Evolutionary conservation across 2,888 invertebrate genomes (phyloP).

Genomic region (Gerris lacustris): DNA sequence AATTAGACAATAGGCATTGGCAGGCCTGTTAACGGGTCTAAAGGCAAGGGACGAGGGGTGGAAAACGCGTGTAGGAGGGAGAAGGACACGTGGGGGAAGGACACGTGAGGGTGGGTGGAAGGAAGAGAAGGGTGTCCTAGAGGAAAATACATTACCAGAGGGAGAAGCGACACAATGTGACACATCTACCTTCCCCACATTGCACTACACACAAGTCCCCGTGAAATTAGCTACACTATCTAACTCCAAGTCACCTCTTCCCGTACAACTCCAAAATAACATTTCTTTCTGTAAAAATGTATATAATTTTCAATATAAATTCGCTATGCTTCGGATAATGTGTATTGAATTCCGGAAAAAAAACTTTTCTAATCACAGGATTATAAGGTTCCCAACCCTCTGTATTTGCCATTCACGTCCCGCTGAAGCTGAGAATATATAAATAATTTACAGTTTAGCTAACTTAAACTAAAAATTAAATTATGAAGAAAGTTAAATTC

Average conservation of each 20-base stretch:
- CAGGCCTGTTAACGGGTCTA: background rate
- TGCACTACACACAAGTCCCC: background rate
- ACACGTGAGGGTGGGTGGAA: background rate
- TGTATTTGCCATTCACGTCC: no score
- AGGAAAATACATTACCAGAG: background rate
- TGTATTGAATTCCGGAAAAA: no score
- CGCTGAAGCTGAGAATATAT: no score
- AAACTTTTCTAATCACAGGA: no score
- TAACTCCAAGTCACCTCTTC: background rate
- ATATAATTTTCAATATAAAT: no score
- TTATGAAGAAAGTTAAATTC: no score
- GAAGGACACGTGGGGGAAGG: background rate
- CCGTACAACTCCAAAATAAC: no score
- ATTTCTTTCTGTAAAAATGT: no score
- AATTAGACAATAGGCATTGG: constrained; percentile 3
- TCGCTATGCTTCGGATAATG: no score
- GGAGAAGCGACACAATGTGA: background rate
- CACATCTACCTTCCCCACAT: background rate
- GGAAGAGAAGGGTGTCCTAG: background rate
- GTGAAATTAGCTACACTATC: constrained; percentile 1
- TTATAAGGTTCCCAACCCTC: no score
- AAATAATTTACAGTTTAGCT: no score
- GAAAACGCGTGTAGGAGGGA: background rate
- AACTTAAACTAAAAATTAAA: no score
- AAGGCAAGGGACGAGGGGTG: background rate